Conservation (phyloP, 2,797 vertebrate genomes). For the Gymnothorax javanicus region DNA sequence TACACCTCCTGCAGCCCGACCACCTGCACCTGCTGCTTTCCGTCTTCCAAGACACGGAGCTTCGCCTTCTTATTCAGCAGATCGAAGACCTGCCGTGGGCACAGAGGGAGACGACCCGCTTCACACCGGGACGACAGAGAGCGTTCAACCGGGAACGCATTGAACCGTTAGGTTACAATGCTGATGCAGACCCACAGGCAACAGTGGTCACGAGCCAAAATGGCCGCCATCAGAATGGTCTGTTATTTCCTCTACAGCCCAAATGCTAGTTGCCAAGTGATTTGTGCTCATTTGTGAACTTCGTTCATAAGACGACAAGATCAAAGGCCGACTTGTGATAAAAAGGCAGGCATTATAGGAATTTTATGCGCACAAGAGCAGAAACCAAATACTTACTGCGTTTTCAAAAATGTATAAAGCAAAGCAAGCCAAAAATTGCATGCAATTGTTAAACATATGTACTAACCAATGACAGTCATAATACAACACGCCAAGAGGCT, state of each 20-base stretch:
- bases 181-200: not conserved
- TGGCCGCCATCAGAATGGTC: not conserved
- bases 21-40: slow-evolving; percentile 92
- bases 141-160: not conserved
- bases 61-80: slow-evolving; percentile 93
- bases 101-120: not conserved
- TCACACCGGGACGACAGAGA: not conserved
- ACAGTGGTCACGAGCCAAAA: not conserved
- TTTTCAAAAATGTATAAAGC: too few relatives aligned
- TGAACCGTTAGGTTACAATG: not conserved
- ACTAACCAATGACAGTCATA: not conserved
- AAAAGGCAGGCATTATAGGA: too few relatives aligned
- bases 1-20: slow-evolving; percentile 86
- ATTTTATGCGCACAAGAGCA: too few relatives aligned
- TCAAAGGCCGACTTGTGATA: too few relatives aligned
- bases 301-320: too few relatives aligned
- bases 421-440: too few relatives aligned
- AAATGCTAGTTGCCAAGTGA: not conserved
- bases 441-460: too few relatives aligned
- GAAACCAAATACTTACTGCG: too few relatives aligned
- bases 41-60: slow-evolving; percentile 90
- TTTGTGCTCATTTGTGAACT: not conserved
- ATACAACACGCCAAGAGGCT: not conserved
- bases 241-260: not conserved
- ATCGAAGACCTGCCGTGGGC: slow-evolving; percentile 83